A percentile compares a stretch with the other conserved stretches of the same genome.
Conservation (phyloP, 2,797 vertebrate genomes). For the Podarcis siculus region DNA sequence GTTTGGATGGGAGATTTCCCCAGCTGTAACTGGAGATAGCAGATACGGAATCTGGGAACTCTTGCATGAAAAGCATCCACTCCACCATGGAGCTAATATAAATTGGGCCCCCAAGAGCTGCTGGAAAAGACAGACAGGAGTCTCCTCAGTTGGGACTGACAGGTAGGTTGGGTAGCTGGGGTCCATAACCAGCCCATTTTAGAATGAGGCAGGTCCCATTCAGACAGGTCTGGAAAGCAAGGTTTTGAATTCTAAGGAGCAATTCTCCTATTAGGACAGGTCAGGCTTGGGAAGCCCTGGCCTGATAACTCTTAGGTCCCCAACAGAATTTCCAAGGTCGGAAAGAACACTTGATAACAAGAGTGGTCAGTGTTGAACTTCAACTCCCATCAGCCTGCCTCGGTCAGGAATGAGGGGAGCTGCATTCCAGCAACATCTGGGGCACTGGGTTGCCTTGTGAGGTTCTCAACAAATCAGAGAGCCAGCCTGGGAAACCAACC, state of each 20-base stretch:
- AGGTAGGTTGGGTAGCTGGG: not conserved
- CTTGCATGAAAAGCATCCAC: not conserved
- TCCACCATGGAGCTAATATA: not conserved
- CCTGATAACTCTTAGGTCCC: not conserved
- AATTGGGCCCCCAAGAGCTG: not conserved
- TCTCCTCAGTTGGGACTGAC: not conserved
- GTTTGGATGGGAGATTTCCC: not conserved
- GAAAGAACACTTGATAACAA: not conserved
- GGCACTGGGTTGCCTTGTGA: not conserved
- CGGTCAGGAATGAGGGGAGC: not conserved
- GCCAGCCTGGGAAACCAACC: not conserved
- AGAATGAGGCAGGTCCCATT: not conserved
- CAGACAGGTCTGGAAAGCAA: not conserved
- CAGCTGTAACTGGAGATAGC: not conserved
- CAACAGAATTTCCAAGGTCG: not conserved
- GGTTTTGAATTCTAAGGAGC: not conserved
- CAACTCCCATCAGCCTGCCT: not conserved
- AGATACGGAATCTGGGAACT: not conserved
- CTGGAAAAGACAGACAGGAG: not conserved
- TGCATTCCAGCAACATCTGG: not conserved
- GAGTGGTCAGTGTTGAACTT: no score
- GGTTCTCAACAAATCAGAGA: not conserved
- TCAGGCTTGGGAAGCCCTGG: not conserved
- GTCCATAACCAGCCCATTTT: not conserved
- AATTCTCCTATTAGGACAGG: no score